Base-by-base conservation (phyloP, 2,888 invertebrate genomes). In the Allacma fusca region DNA sequence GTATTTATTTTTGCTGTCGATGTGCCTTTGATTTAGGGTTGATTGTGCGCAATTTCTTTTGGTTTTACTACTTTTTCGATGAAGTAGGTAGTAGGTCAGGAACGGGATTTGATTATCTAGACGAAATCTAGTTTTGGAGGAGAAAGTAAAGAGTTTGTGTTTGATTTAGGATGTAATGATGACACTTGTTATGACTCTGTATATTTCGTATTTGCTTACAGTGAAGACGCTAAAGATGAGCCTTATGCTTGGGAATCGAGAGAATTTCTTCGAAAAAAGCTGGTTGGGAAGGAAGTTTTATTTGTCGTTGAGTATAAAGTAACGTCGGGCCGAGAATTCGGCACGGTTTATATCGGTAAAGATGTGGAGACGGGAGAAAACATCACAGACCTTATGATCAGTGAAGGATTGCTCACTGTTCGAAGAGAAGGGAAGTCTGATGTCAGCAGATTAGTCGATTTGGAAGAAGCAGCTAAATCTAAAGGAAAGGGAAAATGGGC, bases 211-310 rank as follows among this genome's bases (percentile, higher is more conserved):
- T 75, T 65, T 69, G 29, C 13, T 44, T 75, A 1, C 86, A 89
- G 90, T 62, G 90, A 90, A 65, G 93, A 93, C 85, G 90, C 91
- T 16, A 93, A 91, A 86, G 96, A 96, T 86, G 95, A 98, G 88
- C 95, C 98, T 0, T 98, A 90, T 89, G 98, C 97, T 0, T 99
- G 98, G 97, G 98, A 98, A 86, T 95, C 98, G 0, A 91, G 98
- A 76, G 98, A 99, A 88, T 98, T 92, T 86, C 89, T 99, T 70
- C 91, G 98, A 50, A 95, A 95, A 86, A 95, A 95, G 87, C 88
- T 98, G 44, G 92, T 99, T 85, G 97, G 97, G 1, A 93, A 95
- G 86, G 93, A 95, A 85, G 94, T 99, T 0, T 90, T 91, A 21
- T 97, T 96, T 86, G 92, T 91, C 50, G 86, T 88, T 68, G 97